Evolutionary conservation across 2,113 vertebrate genomes (phyloP).

Genomic region (Potamarius usumacintae): DNA sequence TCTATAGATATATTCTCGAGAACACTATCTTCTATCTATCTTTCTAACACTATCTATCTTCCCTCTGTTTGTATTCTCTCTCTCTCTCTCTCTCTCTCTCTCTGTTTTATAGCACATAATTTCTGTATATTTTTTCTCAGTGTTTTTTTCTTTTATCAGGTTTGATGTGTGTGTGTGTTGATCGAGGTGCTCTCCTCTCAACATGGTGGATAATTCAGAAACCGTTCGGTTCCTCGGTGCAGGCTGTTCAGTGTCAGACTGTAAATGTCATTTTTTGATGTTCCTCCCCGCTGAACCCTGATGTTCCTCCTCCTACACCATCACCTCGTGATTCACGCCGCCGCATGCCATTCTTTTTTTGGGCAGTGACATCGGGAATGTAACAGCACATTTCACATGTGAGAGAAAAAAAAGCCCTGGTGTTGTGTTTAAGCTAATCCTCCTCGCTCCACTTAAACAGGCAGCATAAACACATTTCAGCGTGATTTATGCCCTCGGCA

Average conservation of each 20-base stretch:
- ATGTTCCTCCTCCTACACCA: not conserved
- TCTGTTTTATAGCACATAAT: not conserved
- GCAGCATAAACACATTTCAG: constrained; percentile 67
- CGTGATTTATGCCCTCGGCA: constrained; percentile 58
- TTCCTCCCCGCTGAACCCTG: not conserved
- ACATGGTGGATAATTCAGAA: not conserved
- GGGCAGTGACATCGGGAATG: constrained; percentile 46
- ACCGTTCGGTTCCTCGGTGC: not conserved
- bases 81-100: not conserved
- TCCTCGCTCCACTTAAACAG: constrained; percentile 48
- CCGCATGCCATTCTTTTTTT: constrained; percentile 46
- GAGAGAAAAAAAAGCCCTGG: constrained; percentile 8
- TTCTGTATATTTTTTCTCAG: no score
- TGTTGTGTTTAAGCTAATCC: constrained; percentile 39
- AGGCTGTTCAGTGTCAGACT: not conserved
- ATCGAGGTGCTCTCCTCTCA: not conserved
- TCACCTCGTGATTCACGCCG: not conserved
- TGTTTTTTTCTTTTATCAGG: not conserved
- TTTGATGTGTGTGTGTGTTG: not conserved
- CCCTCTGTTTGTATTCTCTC: not conserved
- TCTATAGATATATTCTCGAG: no score
- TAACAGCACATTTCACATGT: constrained; percentile 52
- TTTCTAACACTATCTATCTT: no score
- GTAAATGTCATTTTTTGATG: constrained; percentile 12
- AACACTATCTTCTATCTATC: no score